Evolutionary conservation across 2,888 invertebrate genomes (phyloP).

Genomic region (Oxycera nigricornis): DNA sequence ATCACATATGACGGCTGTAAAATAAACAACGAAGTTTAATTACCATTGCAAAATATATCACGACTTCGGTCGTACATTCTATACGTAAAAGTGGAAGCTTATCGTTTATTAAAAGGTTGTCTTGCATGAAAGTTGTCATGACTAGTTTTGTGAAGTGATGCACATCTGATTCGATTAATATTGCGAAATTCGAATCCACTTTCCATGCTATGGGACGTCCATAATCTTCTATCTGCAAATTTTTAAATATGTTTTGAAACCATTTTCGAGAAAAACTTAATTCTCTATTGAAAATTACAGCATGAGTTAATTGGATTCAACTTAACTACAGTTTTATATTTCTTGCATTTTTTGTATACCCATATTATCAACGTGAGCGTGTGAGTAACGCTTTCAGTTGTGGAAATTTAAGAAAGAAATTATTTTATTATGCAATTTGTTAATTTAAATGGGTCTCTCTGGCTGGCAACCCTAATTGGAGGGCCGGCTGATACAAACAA

Average conservation of each 20-base stretch:
- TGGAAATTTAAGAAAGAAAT: no score
- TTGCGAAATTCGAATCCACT: slow-evolving; percentile 74
- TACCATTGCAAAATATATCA: background rate
- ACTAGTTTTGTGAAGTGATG: slow-evolving; percentile 74
- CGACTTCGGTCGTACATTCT: slow-evolving; percentile 79
- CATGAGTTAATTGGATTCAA: no score
- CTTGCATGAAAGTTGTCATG: slow-evolving; percentile 74
- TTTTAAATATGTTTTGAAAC: background rate
- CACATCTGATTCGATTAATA: slow-evolving; percentile 79
- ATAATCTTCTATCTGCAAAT: slow-evolving; percentile 75
- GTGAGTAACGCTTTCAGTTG: no score
- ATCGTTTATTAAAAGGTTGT: slow-evolving; percentile 77
- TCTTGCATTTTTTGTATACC: no score
- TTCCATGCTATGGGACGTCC: slow-evolving; percentile 84
- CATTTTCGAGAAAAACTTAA: background rate
- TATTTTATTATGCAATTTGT: no score
- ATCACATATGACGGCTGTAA: slow-evolving; percentile 67
- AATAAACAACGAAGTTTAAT: no score
- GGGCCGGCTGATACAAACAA: no score
- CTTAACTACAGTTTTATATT: no score
- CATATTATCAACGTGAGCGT: no score
- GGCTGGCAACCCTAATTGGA: no score
- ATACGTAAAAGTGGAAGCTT: slow-evolving; percentile 76
- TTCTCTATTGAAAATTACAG: no score
- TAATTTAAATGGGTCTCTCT: no score